Evolutionary conservation across 2,113 vertebrate species (phyloP).

Genomic region (Herpailurus yagouaroundi): DNA sequence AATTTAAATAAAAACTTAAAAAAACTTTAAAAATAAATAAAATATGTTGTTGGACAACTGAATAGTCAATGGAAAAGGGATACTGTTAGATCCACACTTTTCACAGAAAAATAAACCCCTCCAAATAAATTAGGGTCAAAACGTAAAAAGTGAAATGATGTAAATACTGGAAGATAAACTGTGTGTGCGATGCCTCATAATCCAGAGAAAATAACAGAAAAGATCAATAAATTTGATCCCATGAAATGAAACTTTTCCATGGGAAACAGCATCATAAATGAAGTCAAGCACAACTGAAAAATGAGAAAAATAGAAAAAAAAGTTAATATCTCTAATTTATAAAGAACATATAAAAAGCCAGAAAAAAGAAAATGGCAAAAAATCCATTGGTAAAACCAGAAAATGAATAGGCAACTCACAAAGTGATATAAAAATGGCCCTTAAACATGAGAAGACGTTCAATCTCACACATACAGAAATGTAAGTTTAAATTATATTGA

Average conservation of each 20-base stretch:
- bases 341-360: background rate
- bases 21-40: background rate
- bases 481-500: background rate
- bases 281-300: slow-evolving; percentile 24
- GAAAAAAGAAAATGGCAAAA: slow-evolving; percentile 14
- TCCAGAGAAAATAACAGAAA: background rate
- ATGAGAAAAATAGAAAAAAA: background rate
- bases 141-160: background rate
- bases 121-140: background rate
- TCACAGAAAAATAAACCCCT: background rate
- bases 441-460: background rate
- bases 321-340: background rate
- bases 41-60: background rate
- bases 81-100: background rate
- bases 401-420: background rate
- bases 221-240: background rate
- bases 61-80: background rate
- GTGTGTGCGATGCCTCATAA: background rate
- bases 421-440: background rate
- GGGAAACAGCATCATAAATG: background rate
- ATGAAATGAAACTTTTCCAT: background rate
- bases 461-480: slow-evolving; percentile 8
- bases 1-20: background rate
- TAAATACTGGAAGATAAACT: background rate
- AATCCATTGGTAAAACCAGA: background rate